Percentiles rank a stretch among this genome's conserved stretches.
phyloP scores from a whole-genome alignment of 2,113 vertebrate species.

The Caracal caracal region DNA sequence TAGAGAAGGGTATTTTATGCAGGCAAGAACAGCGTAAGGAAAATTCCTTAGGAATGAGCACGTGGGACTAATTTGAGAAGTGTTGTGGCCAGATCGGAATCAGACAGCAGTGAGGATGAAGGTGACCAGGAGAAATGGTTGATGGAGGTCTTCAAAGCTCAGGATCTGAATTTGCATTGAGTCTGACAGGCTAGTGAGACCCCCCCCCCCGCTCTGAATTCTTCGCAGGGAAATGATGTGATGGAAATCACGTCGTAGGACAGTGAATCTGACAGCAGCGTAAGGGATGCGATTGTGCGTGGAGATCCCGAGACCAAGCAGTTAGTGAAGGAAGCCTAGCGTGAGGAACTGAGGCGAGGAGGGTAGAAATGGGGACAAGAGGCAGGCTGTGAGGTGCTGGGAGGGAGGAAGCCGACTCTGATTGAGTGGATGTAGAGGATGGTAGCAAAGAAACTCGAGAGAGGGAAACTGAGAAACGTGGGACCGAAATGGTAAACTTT shows the following conservation, averaged over 20 bases:
- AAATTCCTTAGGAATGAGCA: constrained; percentile 1
- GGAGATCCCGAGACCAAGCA: background rate
- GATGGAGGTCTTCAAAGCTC: constrained; percentile 18
- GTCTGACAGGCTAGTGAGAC: constrained; percentile 26
- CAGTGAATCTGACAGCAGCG: background rate
- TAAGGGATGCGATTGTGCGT: background rate
- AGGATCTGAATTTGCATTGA: constrained; percentile 45
- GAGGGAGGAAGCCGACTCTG: background rate
- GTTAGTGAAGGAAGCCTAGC: background rate
- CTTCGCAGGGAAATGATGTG: constrained; percentile 7
- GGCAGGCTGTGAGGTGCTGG: background rate
- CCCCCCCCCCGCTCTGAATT: background rate
- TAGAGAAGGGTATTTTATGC: background rate
- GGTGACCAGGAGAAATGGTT: background rate
- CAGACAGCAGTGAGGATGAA: background rate
- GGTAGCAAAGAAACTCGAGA: background rate
- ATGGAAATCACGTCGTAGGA: constrained; percentile 27
- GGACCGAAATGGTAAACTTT: background rate
- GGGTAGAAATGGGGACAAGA: background rate
- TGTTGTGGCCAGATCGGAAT: constrained; percentile 11
- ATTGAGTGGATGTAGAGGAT: background rate
- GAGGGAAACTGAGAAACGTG: background rate
- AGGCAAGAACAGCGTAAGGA: background rate
- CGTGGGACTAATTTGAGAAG: background rate
- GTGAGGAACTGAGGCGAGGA: background rate